Base-by-base conservation (phyloP, 2,888 invertebrate species). In the Seira sanloemensis region DNA sequence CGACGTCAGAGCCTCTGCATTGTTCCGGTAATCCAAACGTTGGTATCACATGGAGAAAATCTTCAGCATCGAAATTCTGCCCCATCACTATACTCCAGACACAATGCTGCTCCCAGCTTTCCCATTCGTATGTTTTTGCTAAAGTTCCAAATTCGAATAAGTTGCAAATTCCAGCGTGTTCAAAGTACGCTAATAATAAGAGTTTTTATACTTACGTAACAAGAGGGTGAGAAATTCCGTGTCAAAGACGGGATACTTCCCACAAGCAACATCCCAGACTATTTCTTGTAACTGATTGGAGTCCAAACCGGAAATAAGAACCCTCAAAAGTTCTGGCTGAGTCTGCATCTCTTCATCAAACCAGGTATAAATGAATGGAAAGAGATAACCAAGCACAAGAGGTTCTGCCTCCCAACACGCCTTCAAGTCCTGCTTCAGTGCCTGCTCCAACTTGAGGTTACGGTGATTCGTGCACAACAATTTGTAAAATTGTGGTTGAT, bases 21-120 rank as follows among this genome's bases (percentile, higher is more conserved):
- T 97, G 90, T 95, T 95, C 91, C 94, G 93, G 91, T 95, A 94
- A 90, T 96, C 95, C 85, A 97, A n/a, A 92, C 90, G 96, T 96
- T n/a, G 95, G 94, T 88, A 96, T 92, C 88, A 95, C 92, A 50
- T 97, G 95, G 90, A 97, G 92, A 87, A 98, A 94, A 90, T 96
- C 95, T 90, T 97, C 97, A n/a, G 97, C 94, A 76, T 97, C 95
- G 90, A 98, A 96, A 91, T 97, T 97, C 91, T 98, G 98, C 62
- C 98, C 98, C 88, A 96, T 95, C 71, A 98, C 94, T 81, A 99
- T 93, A 91, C 98, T 98, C 99, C 99, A 99, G 67, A 99, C 93
- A 91, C 97, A 98, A 91, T 97, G 95, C 91, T 99, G 99, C 91
- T 99, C 98, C 90, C 98, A 97, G 1, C 98, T 98, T 92, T 99